Evolutionary conservation across 1,140 invertebrate genomes (phyloP), one percentile per base, ranked within the genome.

Genomic region (Oreohelix idahoensis): DNA sequence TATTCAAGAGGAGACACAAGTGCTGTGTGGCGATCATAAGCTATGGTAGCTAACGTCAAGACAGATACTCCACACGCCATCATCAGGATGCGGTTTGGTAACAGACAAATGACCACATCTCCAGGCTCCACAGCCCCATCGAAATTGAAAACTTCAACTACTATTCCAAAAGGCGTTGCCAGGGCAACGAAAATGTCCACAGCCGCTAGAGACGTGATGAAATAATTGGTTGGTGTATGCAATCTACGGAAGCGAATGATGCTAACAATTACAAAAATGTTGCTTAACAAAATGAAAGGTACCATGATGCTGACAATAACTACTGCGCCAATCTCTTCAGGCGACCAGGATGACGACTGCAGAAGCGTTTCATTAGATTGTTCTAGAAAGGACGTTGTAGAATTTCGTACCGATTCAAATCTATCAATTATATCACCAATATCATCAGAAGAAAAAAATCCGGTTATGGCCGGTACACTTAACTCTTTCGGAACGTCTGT

Each of bases 191-290:
- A 94, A 93, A 97, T 96, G 91, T 98, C 97, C 35, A 97, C 96
- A 79, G 96, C 94, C 15, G 97, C 92, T 77, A 98, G 93, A 20
- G 96, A 97, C 42, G 97, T 96, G 77, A 98, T 96, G 92, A 98
- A 98, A 92, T 97, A 97, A 93, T 98, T 98, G 83, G 97, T 98
- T 88, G 97, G 97, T 85, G 97, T 85, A 66, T 97, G 95, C 69
- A 98, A 94, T 93, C 97, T 97, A 96, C 89, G 86, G 86, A 86
- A 90, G 45, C 86, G 93, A 95, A 95, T 95, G 84, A 92, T 88
- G 32, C 86, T 86, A 1, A 89, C 39, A 51, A 92, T 86, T 1
- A 92, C 91, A 35, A 92, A 76, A 89, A n/a, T 80, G 76, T 92
- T 97, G 80, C 97, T 97, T 45, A 97, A 93, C 20, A 98, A 94